Conservation (phyloP, 2,888 invertebrate genomes). For the Andrena fulva region DNA sequence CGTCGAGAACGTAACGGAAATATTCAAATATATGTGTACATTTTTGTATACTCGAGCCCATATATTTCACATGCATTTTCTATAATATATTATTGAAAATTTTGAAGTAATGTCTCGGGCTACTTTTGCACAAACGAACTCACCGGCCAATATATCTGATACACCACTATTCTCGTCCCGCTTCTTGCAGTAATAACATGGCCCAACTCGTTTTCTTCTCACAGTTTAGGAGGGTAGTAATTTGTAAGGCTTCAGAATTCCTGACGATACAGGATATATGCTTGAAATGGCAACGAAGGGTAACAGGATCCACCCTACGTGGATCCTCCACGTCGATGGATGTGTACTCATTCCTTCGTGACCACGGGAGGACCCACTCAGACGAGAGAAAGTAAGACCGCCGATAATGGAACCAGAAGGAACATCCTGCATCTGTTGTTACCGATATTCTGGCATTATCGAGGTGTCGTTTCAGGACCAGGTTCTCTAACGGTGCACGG, state of each 20-base stretch:
- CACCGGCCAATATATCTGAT: background rate
- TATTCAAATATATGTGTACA: too few relatives aligned
- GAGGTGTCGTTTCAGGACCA: constrained; percentile 65
- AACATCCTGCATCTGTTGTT: constrained; percentile 50
- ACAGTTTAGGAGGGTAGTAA: constrained; percentile 20
- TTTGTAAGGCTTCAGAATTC: background rate
- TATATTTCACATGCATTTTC: too few relatives aligned
- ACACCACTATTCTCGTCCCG: background rate
- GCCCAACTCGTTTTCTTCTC: constrained; percentile 26
- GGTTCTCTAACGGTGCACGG: constrained; percentile 60
- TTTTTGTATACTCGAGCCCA: too few relatives aligned
- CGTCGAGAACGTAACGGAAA: too few relatives aligned
- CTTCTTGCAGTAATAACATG: constrained; percentile 55
- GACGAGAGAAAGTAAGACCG: constrained; percentile 76
- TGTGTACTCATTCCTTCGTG: constrained; percentile 65
- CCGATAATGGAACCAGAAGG: constrained; percentile 76
- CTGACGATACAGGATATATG: constrained; percentile 12
- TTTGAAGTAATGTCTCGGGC: too few relatives aligned
- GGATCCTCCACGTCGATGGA: constrained; percentile 20
- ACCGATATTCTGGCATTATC: constrained; percentile 51
- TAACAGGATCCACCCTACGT: constrained; percentile 25
- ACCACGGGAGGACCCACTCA: constrained; percentile 73
- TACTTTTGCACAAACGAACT: background rate
- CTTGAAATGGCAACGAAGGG: constrained; percentile 11
- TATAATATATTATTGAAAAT: too few relatives aligned